These are phyloP conservation scores for Homalodisca vitripennis DNA, from an alignment of 1,140 invertebrate genomes.

Conservation along the genomic window DNA sequence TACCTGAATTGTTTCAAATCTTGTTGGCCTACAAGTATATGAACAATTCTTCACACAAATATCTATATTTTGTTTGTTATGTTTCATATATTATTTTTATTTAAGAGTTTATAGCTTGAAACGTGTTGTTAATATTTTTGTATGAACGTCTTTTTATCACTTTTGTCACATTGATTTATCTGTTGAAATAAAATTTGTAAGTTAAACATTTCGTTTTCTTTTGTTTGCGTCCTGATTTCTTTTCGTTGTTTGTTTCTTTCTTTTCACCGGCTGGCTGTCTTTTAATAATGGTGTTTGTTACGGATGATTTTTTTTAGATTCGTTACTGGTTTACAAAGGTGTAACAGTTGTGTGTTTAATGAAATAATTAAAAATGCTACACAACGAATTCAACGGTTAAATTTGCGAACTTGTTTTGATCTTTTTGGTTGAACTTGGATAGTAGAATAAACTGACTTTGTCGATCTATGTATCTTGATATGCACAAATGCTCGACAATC, in stretches of 20 bases:
- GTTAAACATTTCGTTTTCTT: conserved; percentile 34
- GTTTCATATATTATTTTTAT: conserved; percentile 39
- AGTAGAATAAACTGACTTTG: too few relatives aligned
- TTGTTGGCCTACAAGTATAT: conserved; percentile 32
- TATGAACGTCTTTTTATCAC: conserved; percentile 37
- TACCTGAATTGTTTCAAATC: conserved; percentile 24
- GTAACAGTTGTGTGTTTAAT: neutral
- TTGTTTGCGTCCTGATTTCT: conserved; percentile 21
- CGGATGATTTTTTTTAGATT: neutral
- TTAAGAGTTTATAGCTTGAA: conserved; percentile 31
- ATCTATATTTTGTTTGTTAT: conserved; percentile 39
- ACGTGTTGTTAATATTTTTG: conserved; percentile 40
- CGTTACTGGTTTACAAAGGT: neutral
- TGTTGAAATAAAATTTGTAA: conserved; percentile 39
- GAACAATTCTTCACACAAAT: conserved; percentile 34
- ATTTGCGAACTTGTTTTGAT: neutral
- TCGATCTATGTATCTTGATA: too few relatives aligned
- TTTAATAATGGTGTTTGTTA: neutral
- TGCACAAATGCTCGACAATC: too few relatives aligned
- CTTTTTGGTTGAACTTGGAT: too few relatives aligned
- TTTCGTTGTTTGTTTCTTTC: neutral
- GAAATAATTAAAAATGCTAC: neutral
- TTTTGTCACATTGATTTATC: conserved; percentile 35
- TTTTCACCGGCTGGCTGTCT: too few relatives aligned
- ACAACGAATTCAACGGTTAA: neutral